These are phyloP conservation scores for Pemphigus obesinymphae DNA, from an alignment of 1,140 invertebrate genomes.

Conservation along the genomic window DNA sequence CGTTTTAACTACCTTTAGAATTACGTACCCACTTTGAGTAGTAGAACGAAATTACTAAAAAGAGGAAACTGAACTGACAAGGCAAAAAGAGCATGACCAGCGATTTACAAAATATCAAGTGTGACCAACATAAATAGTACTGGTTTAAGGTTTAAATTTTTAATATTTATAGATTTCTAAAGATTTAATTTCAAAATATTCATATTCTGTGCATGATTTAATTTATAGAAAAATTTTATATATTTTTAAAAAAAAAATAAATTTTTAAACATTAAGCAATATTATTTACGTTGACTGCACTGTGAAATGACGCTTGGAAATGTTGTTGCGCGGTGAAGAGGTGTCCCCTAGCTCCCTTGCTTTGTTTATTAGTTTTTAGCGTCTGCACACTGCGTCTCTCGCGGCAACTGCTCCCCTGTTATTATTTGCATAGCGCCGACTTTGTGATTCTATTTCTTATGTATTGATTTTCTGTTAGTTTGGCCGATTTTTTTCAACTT, in stretches of 20 bases:
- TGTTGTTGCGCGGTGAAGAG: background rate
- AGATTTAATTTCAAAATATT: too few relatives aligned
- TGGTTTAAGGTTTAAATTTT: too few relatives aligned
- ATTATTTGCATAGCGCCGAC: background rate
- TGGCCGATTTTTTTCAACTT: background rate
- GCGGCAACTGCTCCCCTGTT: background rate
- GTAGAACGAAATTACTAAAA: background rate
- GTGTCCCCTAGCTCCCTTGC: background rate
- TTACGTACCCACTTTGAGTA: background rate
- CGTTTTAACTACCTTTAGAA: too few relatives aligned
- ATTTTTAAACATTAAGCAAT: too few relatives aligned
- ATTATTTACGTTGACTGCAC: background rate
- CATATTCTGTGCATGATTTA: too few relatives aligned
- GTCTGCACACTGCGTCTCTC: constrained; percentile 18
- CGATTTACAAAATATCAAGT: background rate
- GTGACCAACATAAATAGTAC: constrained; percentile 9
- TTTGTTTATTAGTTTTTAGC: constrained; percentile 29
- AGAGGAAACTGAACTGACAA: background rate
- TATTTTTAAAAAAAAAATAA: too few relatives aligned
- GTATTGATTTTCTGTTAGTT: background rate
- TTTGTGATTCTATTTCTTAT: too few relatives aligned
- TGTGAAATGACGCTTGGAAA: background rate
- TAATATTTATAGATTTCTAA: too few relatives aligned
- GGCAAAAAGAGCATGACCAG: constrained; percentile 34
- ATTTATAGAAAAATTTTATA: too few relatives aligned